These are phyloP conservation scores for Agriopis marginaria DNA, from an alignment of 2,888 invertebrate species.

Conservation along the genomic window DNA sequence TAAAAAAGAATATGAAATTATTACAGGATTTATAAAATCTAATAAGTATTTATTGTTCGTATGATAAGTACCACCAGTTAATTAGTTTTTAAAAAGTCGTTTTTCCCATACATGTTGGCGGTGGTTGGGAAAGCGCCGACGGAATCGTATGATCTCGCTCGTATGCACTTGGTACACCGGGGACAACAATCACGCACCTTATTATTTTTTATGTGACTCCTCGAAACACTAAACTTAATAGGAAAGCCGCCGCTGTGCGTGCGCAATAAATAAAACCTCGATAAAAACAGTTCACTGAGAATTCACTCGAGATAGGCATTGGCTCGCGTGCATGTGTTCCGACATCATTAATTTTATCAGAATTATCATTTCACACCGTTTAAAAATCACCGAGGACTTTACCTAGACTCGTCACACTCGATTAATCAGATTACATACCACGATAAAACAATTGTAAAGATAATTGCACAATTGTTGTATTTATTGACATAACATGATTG, in stretches of 20 bases:
- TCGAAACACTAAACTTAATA: slow-evolving; percentile 48
- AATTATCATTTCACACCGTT: slow-evolving; percentile 25
- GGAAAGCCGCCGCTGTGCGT: slow-evolving; percentile 43
- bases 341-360: slow-evolving; percentile 25
- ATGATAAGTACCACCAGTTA: no score
- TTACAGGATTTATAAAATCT: no score
- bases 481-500: slow-evolving; percentile 19
- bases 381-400: slow-evolving; percentile 44
- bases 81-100: no score
- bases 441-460: slow-evolving; percentile 40
- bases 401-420: slow-evolving; percentile 40
- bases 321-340: slow-evolving; percentile 15
- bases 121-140: slow-evolving; percentile 72
- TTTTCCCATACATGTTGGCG: slow-evolving; percentile 46
- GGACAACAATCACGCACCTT: slow-evolving; percentile 72
- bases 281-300: slow-evolving; percentile 28
- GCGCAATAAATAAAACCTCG: slow-evolving; percentile 25
- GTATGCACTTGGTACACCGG: slow-evolving; percentile 54
- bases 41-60: no score
- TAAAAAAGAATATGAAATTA: no score
- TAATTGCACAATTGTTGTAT: slow-evolving; percentile 20
- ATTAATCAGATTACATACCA: slow-evolving; percentile 31
- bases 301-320: slow-evolving; percentile 6
- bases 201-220: slow-evolving; percentile 83
- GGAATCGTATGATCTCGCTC: slow-evolving; percentile 58